These are phyloP conservation scores for Drosophila atripex DNA, from an alignment of 2,888 invertebrate species.

Conservation along the genomic window DNA sequence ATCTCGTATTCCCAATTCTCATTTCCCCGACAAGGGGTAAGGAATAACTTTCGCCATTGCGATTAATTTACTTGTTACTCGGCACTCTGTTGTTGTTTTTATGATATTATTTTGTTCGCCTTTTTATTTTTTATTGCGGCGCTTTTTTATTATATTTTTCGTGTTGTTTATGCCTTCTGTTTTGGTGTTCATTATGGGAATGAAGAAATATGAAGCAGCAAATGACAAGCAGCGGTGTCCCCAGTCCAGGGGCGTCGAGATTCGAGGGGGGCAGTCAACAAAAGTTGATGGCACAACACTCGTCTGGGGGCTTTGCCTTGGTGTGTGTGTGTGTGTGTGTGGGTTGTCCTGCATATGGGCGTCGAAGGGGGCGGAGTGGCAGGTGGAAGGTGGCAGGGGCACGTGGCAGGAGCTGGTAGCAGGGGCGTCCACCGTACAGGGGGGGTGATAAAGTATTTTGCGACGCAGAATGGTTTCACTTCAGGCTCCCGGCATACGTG, in stretches of 20 bases:
- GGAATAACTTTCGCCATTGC: conserved; percentile 31
- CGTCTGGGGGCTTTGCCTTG: not conserved
- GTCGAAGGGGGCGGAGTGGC: not conserved
- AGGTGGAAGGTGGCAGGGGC: not conserved
- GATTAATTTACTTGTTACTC: conserved; percentile 33
- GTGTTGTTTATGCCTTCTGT: conserved; percentile 14
- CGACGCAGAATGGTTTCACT: conserved; percentile 38
- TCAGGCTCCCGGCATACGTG: conserved; percentile 23
- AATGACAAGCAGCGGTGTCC: conserved; percentile 31
- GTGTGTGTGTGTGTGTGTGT: no score
- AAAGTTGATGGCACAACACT: conserved; percentile 2
- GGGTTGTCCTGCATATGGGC: no score
- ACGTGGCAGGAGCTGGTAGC: not conserved
- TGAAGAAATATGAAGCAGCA: conserved; percentile 63
- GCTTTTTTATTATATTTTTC: not conserved
- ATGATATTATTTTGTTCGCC: not conserved
- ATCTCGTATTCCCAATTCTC: not conserved
- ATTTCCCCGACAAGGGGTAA: conserved; percentile 2
- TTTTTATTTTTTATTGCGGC: not conserved
- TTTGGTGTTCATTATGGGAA: conserved; percentile 46
- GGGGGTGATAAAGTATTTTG: conserved; percentile 37
- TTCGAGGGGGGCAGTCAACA: not conserved
- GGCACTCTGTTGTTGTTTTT: conserved; percentile 2
- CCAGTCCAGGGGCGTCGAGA: conserved; percentile 2
- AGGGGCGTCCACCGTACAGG: not conserved